These are phyloP conservation scores for Hylia prasina DNA, from an alignment of 2,113 vertebrate genomes.

Conservation along the genomic window DNA sequence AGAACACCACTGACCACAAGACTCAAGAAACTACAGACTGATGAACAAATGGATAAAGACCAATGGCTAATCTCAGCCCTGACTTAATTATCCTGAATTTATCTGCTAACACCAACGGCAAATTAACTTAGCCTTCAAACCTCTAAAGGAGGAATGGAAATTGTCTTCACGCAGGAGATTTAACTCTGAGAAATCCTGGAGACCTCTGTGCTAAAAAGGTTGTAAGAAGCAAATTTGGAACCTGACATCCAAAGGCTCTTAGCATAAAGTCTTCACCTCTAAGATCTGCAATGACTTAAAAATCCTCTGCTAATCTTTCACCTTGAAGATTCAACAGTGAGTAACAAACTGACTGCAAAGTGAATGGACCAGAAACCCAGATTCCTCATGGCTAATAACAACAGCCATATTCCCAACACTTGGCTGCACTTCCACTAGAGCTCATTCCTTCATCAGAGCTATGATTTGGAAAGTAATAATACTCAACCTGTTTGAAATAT, in stretches of 20 bases:
- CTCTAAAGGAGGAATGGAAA: neutral
- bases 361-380: conserved; percentile 23
- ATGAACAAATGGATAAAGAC: neutral
- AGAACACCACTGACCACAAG: neutral
- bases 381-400: neutral
- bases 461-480: conserved; percentile 7
- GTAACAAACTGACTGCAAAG: conserved; percentile 33
- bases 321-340: conserved; percentile 42
- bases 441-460: conserved; percentile 23
- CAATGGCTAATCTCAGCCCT: neutral
- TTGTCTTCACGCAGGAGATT: neutral
- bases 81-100: neutral
- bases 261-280: neutral
- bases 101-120: neutral
- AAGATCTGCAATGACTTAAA: neutral
- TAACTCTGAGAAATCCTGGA: neutral
- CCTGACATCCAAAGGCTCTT: neutral
- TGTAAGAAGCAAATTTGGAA: neutral
- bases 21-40: neutral
- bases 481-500: conserved; percentile 10
- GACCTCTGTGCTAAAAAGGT: neutral
- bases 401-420: neutral
- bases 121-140: neutral
- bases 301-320: conserved; percentile 14
- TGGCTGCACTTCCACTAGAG: conserved; percentile 20